These are phyloP conservation scores for Boleophthalmus pectinirostris DNA, from an alignment of 2,113 vertebrate genomes.

Conservation along the genomic window DNA sequence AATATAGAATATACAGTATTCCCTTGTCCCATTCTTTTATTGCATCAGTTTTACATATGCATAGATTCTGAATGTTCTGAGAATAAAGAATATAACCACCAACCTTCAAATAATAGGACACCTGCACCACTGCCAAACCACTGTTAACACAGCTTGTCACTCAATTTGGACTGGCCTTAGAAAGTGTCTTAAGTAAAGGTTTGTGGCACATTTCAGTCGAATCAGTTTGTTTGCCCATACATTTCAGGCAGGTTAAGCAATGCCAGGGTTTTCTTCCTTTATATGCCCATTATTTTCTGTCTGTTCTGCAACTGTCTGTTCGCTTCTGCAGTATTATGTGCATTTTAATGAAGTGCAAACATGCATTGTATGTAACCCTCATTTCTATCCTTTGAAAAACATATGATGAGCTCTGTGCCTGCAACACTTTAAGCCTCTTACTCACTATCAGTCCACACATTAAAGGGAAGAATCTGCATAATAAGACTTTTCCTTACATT, in stretches of 20 bases:
- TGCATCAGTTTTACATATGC: not conserved
- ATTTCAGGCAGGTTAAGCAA: not conserved
- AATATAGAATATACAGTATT: no score
- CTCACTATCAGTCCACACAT: conserved; percentile 7
- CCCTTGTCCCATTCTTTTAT: not conserved
- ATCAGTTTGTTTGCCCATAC: no score
- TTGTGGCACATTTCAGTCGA: no score
- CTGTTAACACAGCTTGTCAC: not conserved
- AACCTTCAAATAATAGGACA: not conserved
- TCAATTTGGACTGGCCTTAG: not conserved
- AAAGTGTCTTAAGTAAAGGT: no score
- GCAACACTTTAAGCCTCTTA: conserved; percentile 9
- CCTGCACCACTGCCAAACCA: not conserved
- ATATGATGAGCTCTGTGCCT: not conserved
- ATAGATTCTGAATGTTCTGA: not conserved
- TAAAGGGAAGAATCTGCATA: conserved; percentile 10
- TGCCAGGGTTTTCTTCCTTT: not conserved
- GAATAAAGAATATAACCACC: not conserved
- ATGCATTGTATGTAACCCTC: not conserved
- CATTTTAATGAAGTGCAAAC: not conserved
- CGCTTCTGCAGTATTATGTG: not conserved
- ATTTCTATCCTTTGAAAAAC: conserved; percentile 1
- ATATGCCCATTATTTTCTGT: not conserved
- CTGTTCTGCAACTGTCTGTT: not conserved
- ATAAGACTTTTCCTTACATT: not conserved